Percentiles rank a stretch among this genome's conserved stretches.
These are phyloP conservation scores for Leiothrix lutea DNA, from an alignment of 2,113 vertebrate genomes.

Conservation along the genomic window DNA sequence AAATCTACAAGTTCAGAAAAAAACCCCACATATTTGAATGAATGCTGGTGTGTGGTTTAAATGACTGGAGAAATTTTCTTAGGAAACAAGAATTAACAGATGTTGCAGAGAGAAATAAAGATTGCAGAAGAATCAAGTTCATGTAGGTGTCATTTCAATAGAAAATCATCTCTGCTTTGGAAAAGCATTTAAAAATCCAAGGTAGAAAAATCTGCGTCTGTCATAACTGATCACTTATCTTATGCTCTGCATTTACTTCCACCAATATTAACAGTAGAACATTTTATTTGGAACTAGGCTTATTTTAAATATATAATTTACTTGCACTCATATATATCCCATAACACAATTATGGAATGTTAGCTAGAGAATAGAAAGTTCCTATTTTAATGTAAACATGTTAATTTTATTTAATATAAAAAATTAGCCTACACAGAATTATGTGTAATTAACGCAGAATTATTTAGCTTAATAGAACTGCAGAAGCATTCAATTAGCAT, in stretches of 20 bases:
- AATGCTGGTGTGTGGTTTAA: not conserved
- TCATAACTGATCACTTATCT: not conserved
- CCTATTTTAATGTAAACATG: not conserved
- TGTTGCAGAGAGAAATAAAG: not conserved
- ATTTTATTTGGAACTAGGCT: not conserved
- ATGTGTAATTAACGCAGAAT: not conserved
- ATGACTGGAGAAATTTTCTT: not conserved
- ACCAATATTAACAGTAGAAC: not conserved
- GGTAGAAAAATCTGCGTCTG: not conserved
- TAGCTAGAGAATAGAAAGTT: not conserved
- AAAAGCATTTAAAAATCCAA: not conserved
- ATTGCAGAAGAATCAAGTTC: not conserved
- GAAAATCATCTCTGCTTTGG: not conserved
- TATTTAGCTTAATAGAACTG: not conserved
- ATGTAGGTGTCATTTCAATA: not conserved
- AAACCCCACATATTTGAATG: not conserved
- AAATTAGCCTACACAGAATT: not conserved
- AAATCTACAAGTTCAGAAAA: not conserved
- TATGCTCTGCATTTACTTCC: not conserved
- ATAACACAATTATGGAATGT: not conserved
- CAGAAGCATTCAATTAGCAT: not conserved
- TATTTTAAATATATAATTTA: not conserved
- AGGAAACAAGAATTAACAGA: not conserved
- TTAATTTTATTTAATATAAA: slow-evolving; percentile 15
- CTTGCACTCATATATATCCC: not conserved